Percentiles rank a stretch among this genome's conserved stretches.
Evolutionary conservation across 2,888 invertebrate species (phyloP).

Genomic region (Lissonota sp.): DNA sequence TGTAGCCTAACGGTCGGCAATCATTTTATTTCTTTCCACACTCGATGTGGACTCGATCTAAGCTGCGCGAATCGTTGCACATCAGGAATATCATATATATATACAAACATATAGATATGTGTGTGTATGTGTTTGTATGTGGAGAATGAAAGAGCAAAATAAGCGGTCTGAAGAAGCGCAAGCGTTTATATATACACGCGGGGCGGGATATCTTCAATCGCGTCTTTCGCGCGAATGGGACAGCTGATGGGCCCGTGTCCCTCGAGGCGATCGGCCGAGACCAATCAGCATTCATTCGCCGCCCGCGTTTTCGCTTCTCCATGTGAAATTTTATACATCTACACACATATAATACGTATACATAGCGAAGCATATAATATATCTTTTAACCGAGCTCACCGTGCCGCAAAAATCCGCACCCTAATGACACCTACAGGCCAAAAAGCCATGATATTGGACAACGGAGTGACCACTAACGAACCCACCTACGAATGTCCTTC

Average conservation of each 20-base stretch:
- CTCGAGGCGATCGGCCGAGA: constrained; percentile 80
- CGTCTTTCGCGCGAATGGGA: constrained; percentile 77
- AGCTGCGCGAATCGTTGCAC: no score
- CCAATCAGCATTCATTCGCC: constrained; percentile 78
- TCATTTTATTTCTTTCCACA: constrained; percentile 11
- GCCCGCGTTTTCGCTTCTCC: constrained; percentile 45
- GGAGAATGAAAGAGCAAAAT: constrained; percentile 7
- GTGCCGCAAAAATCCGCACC: constrained; percentile 74
- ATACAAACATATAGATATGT: no score
- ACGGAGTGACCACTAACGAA: constrained; percentile 76
- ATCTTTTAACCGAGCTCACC: constrained; percentile 47
- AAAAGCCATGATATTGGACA: constrained; percentile 82
- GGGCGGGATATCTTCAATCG: constrained; percentile 63
- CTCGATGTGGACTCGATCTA: no score
- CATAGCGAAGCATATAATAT: constrained; percentile 19
- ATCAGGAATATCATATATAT: no score
- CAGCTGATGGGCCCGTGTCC: constrained; percentile 81
- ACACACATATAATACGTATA: no score
- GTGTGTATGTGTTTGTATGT: neutral
- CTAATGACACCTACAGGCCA: constrained; percentile 83
- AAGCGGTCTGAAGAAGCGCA: constrained; percentile 19
- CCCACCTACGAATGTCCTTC: constrained; percentile 58
- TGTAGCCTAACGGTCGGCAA: constrained; percentile 29
- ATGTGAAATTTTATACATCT: neutral
- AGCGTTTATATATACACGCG: constrained; percentile 41